Evolutionary conservation across 2,113 vertebrate genomes (phyloP).

Genomic region (Rynchops niger): DNA sequence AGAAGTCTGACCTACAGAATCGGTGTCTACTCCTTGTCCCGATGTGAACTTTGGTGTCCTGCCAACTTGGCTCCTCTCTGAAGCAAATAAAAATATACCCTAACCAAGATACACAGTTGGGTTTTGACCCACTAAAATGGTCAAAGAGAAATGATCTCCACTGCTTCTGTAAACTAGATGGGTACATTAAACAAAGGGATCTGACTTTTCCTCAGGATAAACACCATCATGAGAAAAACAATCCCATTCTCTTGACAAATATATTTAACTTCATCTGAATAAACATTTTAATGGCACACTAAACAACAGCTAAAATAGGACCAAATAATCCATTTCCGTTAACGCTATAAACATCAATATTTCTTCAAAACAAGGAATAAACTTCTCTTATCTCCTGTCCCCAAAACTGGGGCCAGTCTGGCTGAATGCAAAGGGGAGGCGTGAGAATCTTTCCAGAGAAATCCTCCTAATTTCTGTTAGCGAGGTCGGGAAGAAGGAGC

Average conservation of each 20-base stretch:
- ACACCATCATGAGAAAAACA: conserved; percentile 26
- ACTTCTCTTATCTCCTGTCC: conserved; percentile 13
- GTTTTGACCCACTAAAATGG: background rate
- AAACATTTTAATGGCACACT: background rate
- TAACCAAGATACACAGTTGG: background rate
- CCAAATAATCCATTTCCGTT: conserved; percentile 9
- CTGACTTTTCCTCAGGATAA: conserved; percentile 24
- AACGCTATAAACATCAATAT: background rate
- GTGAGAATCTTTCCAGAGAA: background rate
- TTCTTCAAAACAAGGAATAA: conserved; percentile 34
- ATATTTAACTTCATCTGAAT: conserved; percentile 6
- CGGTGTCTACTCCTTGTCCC: conserved; percentile 11
- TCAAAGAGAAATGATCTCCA: background rate
- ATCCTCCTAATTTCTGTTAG: background rate
- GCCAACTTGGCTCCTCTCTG: conserved; percentile 26
- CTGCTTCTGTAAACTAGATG: background rate
- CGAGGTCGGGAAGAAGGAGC: background rate
- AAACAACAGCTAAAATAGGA: conserved; percentile 29
- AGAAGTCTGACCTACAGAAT: conserved; percentile 14
- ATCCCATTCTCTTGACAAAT: background rate
- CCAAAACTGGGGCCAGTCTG: background rate
- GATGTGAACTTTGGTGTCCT: background rate
- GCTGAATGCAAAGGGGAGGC: background rate
- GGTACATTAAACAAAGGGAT: conserved; percentile 1
- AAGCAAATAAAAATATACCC: conserved; percentile 24